Base-by-base conservation (phyloP, 2,888 invertebrate species). In the Mamestra brassicae region DNA sequence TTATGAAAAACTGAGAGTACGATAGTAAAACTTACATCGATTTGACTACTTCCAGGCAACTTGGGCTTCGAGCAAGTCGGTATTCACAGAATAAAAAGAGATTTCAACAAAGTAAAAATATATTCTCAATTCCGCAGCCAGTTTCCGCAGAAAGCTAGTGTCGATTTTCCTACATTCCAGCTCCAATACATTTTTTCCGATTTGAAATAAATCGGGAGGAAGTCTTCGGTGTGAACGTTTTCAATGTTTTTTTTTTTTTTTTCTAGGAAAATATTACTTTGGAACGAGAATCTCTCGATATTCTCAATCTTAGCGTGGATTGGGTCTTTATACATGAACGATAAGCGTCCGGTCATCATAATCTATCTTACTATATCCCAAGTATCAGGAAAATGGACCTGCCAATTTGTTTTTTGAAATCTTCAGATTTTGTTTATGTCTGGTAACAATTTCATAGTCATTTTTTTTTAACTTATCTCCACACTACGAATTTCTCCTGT, bases 121-220 rank as follows among this genome's bases (percentile, higher is more conserved):
- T 67, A 54, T 63, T 76, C 54, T 42, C 77, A 42, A 81, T 58
- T 76, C 63, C 62, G 26, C 26, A 26, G 54, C 57, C 82, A 42
- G 55, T 64, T 58, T 76, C 63, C 62, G 26, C 26, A 26, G 54
- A 50, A 50, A 57, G 54, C 55, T 42, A 26, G 69, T 36, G 47
- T 70, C 65, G 71, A 64, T 65, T 71, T 67, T 60, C 67, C 34
- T 64, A 69, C 34, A 77, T 57, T 64, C 13, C 36, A 34, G 55
- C 36, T 65, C 11, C 79, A 50, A 83, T 73, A 68, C 55, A 47
- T 70, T 83, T 80, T 78, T 73, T 80, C 7, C 36, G 50, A 76
- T 75, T 71, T 63, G 26, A 79, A 72, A 79, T 68, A 79, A 80
- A 83, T 83, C 64, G n/a, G 60, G 13, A 67, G 45, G 26, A 61